phyloP scores from a whole-genome alignment of 2,797 vertebrate genomes.

The Dermochelys coriacea region DNA sequence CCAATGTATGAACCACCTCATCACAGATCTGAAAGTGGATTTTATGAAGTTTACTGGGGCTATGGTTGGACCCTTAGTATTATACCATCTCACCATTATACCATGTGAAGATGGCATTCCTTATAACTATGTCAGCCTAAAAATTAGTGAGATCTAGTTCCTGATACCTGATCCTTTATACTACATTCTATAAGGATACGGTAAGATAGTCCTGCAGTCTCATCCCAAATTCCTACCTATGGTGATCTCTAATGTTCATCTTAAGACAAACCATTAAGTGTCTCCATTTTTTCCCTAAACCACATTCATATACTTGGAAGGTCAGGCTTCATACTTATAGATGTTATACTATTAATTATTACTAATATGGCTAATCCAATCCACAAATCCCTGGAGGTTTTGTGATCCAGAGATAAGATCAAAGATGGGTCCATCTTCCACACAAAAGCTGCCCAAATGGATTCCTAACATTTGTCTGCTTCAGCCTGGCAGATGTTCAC shows the following conservation, averaged over 20 bases:
- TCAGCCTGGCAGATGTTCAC: fast-evolving
- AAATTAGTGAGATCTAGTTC: no score
- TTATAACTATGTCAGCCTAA: no score
- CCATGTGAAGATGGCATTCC: no score
- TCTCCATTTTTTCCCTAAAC: background rate
- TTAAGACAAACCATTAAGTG: background rate
- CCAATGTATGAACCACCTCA: background rate
- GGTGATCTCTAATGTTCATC: background rate
- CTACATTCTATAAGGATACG: background rate
- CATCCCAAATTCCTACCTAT: background rate
- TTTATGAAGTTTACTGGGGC: background rate
- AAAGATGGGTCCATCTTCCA: background rate
- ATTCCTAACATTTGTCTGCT: background rate
- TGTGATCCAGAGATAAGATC: fast-evolving
- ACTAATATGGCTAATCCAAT: background rate
- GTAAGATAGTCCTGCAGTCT: background rate
- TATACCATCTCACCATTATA: no score
- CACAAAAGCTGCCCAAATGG: background rate
- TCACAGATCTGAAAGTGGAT: background rate
- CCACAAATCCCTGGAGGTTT: background rate
- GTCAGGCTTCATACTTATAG: background rate
- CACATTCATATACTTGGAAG: fast-evolving
- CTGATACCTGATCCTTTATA: no score
- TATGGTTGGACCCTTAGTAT: no score
- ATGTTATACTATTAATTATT: background rate